Evolutionary conservation across 2,797 vertebrate species (phyloP), one percentile per base, ranked within the genome.

Genomic region (Furcifer pardalis): DNA sequence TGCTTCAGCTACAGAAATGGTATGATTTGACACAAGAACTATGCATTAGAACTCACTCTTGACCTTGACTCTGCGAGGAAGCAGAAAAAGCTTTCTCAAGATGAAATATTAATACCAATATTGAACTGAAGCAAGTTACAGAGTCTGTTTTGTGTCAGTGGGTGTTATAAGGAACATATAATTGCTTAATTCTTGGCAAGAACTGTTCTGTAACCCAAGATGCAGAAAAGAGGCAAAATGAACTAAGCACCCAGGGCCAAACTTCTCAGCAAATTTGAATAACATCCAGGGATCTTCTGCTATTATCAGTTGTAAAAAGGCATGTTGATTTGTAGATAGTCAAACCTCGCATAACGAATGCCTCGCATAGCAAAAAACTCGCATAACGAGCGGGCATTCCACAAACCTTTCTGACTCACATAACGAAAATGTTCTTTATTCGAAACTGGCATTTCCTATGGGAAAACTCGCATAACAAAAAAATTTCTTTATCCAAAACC

Each of bases 71-170:
- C 35, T 8, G 4, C 2, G 1, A 65, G 1, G 2, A 88, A 86
- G 42, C 13, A 66, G 44, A 25, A 60, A 75, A 42, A n/a, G 44
- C 15, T 12, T 63, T 86, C 62, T 56, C 35, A 82, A 27, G 81
- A 89, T 78, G 65, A 89, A 93, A 86, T 89, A 90, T 89, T 88
- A 85, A 89, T 84, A 60, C 0, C 0, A 49, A 80, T 71, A 73
- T 7, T 72, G 42, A 88, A 92, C 81, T 91, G 90, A 91, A 88
- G 79, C 63, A 88, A 91, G 75, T 52, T 84, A 42, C 23, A 87
- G 83, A 89, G 65, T 19, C 44, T 90, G 73, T 76, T 83, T 59
- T 86, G 35, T 72, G 35, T 63, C 88, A 72, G 65, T 77, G 1
- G 0, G 1, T 37, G 73, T 87, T 74, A 83, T 72, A 79, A 76